These are phyloP conservation scores for Amphiduros pacificus DNA, from an alignment of 2,888 invertebrate genomes.

Conservation along the genomic window DNA sequence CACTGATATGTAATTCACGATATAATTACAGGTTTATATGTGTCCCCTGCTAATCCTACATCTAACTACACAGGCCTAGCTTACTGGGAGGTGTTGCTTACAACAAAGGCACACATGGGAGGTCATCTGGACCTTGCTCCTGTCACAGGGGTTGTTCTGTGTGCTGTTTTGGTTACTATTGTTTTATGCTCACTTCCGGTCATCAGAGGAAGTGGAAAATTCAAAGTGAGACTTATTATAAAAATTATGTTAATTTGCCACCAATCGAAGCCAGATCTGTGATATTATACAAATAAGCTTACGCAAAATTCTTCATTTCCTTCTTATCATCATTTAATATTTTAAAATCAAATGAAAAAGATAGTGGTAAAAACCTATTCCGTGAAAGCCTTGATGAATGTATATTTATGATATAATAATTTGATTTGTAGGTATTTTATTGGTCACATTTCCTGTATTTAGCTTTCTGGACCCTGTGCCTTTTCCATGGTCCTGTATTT, in stretches of 20 bases:
- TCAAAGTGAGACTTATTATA: constrained; percentile 69
- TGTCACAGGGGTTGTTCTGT: constrained; percentile 78
- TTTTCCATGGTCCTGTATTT: constrained; percentile 88
- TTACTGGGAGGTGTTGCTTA: constrained; percentile 70
- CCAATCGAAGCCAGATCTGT: too few relatives aligned
- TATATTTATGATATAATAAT: not conserved
- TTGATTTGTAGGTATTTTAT: constrained; percentile 76
- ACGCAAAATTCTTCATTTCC: too few relatives aligned
- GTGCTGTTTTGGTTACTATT: constrained; percentile 74
- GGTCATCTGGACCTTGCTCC: constrained; percentile 80
- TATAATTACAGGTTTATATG: too few relatives aligned
- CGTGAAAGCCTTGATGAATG: not conserved
- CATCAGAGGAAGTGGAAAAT: constrained; percentile 82
- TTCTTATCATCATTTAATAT: too few relatives aligned
- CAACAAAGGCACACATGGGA: constrained; percentile 74
- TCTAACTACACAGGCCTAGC: not conserved
- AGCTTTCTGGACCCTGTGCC: constrained; percentile 80
- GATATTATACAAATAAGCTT: too few relatives aligned
- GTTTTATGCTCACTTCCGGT: constrained; percentile 83
- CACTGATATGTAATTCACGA: too few relatives aligned
- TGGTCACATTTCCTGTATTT: constrained; percentile 87
- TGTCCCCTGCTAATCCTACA: too few relatives aligned
- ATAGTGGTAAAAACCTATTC: too few relatives aligned
- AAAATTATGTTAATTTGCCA: not conserved
- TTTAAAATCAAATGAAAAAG: too few relatives aligned